A percentile compares a stretch with the other conserved stretches of the same genome.
Evolutionary conservation across 2,888 invertebrate species (phyloP).

Genomic region (Clitarchus hookeri): DNA sequence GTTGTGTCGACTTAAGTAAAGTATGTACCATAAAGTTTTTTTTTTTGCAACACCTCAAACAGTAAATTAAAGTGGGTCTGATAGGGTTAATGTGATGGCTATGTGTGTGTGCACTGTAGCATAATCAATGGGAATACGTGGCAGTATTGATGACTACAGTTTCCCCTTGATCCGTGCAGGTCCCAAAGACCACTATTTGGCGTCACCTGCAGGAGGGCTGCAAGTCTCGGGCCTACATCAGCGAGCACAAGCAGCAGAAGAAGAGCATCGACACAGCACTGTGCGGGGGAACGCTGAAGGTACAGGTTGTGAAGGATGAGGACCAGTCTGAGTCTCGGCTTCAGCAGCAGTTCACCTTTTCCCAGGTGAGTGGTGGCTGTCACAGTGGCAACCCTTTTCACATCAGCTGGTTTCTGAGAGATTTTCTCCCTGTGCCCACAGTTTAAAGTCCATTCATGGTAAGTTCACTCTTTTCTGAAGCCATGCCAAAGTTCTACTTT

Average conservation of each 20-base stretch:
- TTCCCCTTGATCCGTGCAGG: constrained; percentile 40
- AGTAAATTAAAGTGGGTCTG: too few species aligned
- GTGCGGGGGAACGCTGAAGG: not conserved
- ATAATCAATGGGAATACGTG: not conserved
- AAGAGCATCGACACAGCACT: not conserved
- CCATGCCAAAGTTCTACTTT: too few species aligned
- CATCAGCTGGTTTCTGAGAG: not conserved
- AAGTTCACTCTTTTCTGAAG: too few species aligned
- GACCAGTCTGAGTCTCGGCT: not conserved
- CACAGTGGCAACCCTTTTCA: not conserved
- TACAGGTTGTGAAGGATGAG: not conserved
- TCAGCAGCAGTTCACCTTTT: constrained; percentile 1
- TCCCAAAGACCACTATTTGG: constrained; percentile 57
- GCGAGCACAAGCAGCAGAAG: not conserved
- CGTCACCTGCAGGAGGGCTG: constrained; percentile 52
- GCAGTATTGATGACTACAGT: not conserved
- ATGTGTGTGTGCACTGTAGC: too few species aligned
- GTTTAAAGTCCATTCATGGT: not conserved
- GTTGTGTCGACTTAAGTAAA: too few species aligned
- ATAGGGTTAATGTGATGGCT: too few species aligned
- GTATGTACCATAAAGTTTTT: too few species aligned
- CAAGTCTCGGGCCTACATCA: too few species aligned
- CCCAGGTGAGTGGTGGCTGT: constrained; percentile 23
- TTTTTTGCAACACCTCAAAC: too few species aligned
- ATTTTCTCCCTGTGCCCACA: not conserved